Evolutionary conservation across 1,140 invertebrate genomes (phyloP).

Genomic region (Uloborus diversus): DNA sequence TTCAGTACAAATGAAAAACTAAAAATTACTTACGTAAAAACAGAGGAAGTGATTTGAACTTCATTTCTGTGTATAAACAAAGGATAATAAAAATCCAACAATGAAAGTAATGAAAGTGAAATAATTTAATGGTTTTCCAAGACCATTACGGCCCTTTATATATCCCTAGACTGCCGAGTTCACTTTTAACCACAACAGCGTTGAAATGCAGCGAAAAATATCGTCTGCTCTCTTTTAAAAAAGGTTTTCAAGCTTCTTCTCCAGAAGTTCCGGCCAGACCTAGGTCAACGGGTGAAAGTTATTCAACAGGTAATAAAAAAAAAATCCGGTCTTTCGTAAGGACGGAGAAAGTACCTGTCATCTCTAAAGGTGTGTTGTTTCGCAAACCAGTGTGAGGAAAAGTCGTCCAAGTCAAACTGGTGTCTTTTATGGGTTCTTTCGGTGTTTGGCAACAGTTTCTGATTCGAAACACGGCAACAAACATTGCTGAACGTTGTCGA

Average conservation of each 20-base stretch:
- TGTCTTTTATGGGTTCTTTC: too few species aligned
- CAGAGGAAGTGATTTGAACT: too few species aligned
- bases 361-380: neutral
- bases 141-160: too few species aligned
- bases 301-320: neutral
- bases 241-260: neutral
- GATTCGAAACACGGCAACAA: too few species aligned
- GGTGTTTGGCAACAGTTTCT: neutral
- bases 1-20: too few species aligned
- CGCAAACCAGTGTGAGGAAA: neutral
- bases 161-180: neutral
- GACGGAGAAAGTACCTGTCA: constrained; percentile 5
- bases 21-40: too few species aligned
- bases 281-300: constrained; percentile 3
- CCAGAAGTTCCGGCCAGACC: neutral
- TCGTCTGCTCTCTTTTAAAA: neutral
- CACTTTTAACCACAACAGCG: neutral
- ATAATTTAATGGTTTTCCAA: too few species aligned
- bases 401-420: neutral
- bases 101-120: too few species aligned
- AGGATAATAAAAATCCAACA: too few species aligned
- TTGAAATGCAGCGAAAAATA: neutral
- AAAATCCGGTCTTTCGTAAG: constrained; percentile 17
- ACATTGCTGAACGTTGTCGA: too few species aligned
- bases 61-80: too few species aligned